Base-by-base conservation (phyloP, 2,888 invertebrate species). In the Choristoneura rosaceana region DNA sequence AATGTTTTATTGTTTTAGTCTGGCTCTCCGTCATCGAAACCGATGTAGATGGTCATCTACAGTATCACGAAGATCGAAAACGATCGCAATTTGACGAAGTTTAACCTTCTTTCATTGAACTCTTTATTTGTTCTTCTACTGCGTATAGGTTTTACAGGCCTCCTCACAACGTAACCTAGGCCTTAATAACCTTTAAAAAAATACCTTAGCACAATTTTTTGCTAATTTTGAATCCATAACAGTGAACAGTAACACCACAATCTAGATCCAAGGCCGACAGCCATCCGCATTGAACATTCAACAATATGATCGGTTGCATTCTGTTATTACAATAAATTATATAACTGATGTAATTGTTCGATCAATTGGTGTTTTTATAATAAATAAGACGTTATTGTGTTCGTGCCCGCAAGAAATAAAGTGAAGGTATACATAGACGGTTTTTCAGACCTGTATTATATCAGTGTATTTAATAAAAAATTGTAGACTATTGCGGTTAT, bases 271-370 rank as follows among this genome's bases (percentile, higher is more conserved):
- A 63, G 69, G 63, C 25, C 55, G 34, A 55, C 45, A 41, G 63
- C 55, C 55, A 55, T 55, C 55, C 55, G 25, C 17, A 17, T 15
- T 55, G 55, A 25, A 25, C 55, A 3, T 25, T 25, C 10, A 3
- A 55, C 7, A 25, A 12, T 55, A 59, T 61, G 55, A 69, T 62
- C 68, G 60, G 61, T 68, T 33, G 60, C 17, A 47, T 68, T 60
- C 58, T 50, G 38, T 50, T 45, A 63, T 41, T 41, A 69, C 69
- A 63, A 63, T 58, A 38, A 34, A 41, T 64, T 70, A 70, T 55
- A 64, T 59, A 64, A 70, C 58, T 41, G 17, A 17, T 47, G 64
- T 70, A 63, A 69, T 34, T 55, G 52, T 60, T 34, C 12, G 12
- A 4, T 67, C 59, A 68, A 68, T 34, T 14, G 34, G 14, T 33